phyloP scores from a whole-genome alignment of 2,113 vertebrate genomes.

The Dryoscopus gambensis region DNA sequence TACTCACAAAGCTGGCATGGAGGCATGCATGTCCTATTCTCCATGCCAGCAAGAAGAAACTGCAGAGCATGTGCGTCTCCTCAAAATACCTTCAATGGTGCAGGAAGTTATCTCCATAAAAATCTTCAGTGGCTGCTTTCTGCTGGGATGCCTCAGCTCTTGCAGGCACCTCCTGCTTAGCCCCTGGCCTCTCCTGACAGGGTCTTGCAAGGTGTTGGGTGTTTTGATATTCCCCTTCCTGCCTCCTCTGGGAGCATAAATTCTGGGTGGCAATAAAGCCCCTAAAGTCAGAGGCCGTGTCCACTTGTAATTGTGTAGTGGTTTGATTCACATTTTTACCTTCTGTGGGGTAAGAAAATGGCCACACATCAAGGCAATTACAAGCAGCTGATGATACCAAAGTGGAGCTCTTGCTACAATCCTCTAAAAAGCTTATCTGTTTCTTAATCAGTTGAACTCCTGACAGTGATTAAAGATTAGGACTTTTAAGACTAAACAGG shows the following conservation, averaged over 20 bases:
- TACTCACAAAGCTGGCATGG: not conserved
- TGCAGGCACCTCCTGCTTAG: not conserved
- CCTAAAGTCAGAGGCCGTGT: too few relatives aligned
- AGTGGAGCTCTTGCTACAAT: not conserved
- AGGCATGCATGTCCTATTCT: not conserved
- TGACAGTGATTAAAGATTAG: not conserved
- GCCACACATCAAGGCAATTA: not conserved
- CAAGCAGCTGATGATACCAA: not conserved
- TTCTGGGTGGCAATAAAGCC: not conserved
- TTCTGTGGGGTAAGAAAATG: too few relatives aligned
- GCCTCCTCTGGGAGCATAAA: not conserved
- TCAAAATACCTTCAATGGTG: not conserved
- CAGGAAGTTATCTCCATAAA: not conserved
- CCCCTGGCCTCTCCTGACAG: not conserved
- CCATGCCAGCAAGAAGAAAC: not conserved
- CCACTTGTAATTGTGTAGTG: rapidly evolving
- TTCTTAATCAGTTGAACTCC: not conserved
- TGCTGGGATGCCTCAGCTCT: not conserved
- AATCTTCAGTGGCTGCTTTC: not conserved
- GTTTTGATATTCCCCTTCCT: not conserved
- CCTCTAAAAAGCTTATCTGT: not conserved
- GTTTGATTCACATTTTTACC: too few relatives aligned
- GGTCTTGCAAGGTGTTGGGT: too few relatives aligned
- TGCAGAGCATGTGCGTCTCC: not conserved
- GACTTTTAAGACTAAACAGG: not conserved